Evolutionary conservation across 2,888 invertebrate species (phyloP).

Genomic region (Geotrupes spiniger): DNA sequence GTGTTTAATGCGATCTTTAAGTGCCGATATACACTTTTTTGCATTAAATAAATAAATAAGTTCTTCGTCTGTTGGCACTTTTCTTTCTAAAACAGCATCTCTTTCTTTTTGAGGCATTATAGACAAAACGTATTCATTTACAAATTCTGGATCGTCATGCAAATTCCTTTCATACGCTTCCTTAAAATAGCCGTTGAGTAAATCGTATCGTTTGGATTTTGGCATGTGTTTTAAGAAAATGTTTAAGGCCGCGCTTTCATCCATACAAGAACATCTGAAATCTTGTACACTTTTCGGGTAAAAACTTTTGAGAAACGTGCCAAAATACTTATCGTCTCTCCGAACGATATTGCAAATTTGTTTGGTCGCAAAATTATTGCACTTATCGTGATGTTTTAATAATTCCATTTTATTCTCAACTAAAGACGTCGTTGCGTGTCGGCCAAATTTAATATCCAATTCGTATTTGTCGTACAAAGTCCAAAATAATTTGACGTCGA

Average conservation of each 20-base stretch:
- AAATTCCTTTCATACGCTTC: slow-evolving; percentile 8
- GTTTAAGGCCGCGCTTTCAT: too few relatives aligned
- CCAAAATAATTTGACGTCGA: slow-evolving; percentile 10
- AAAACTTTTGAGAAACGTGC: slow-evolving; percentile 2
- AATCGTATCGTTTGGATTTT: not conserved
- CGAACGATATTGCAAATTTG: slow-evolving; percentile 4
- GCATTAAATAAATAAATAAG: too few relatives aligned
- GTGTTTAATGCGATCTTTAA: slow-evolving; percentile 10
- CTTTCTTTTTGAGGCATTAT: slow-evolving; percentile 10
- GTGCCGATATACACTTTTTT: slow-evolving; percentile 8
- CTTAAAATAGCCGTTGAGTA: slow-evolving; percentile 3
- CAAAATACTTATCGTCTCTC: slow-evolving; percentile 4
- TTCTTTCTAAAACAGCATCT: slow-evolving; percentile 4
- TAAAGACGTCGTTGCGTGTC: too few relatives aligned
- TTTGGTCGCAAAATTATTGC: slow-evolving; percentile 5
- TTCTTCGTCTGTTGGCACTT: slow-evolving; percentile 3
- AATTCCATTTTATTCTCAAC: too few relatives aligned
- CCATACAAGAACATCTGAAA: slow-evolving; percentile 4
- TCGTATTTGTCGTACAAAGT: slow-evolving; percentile 11
- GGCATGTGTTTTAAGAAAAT: not conserved
- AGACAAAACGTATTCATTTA: not conserved
- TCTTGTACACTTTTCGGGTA: slow-evolving; percentile 13
- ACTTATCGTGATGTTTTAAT: too few relatives aligned
- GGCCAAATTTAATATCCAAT: too few relatives aligned
- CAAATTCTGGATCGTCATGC: slow-evolving; percentile 2